Percentiles rank a stretch among this genome's conserved stretches.
phyloP scores from a whole-genome alignment of 2,888 invertebrate species.

The Stegana nigrithorax region DNA sequence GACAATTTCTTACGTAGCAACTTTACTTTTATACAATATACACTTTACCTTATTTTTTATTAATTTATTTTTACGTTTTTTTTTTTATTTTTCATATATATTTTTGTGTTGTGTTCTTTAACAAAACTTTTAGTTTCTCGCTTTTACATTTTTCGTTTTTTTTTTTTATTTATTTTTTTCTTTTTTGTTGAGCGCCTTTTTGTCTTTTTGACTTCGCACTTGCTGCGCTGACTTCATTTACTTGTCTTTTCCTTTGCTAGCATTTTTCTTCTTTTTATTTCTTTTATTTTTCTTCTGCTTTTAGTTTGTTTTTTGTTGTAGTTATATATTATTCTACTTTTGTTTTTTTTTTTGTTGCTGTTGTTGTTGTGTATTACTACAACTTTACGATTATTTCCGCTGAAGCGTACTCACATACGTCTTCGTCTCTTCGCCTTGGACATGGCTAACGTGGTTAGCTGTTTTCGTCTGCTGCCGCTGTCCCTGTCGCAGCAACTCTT shows the following conservation, averaged over 20 bases:
- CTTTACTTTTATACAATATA: conserved; percentile 1
- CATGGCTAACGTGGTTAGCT: too few species aligned
- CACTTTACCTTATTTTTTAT: not conserved
- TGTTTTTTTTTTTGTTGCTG: not conserved
- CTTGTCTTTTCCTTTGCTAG: not conserved
- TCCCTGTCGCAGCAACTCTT: too few species aligned
- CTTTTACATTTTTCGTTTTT: not conserved
- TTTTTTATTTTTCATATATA: not conserved
- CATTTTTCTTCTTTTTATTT: too few species aligned
- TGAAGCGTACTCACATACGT: conserved; percentile 30
- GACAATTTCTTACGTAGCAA: not conserved
- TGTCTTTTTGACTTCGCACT: not conserved
- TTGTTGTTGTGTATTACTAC: not conserved
- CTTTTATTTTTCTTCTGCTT: conserved; percentile 3
- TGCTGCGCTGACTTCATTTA: not conserved
- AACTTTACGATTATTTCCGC: conserved; percentile 59
- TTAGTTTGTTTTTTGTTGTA: conserved; percentile 1
- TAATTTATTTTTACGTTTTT: not conserved
- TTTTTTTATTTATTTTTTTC: not conserved
- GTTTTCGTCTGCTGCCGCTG: too few species aligned
- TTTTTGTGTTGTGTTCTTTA: too few species aligned
- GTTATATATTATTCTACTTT: not conserved
- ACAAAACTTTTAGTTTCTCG: not conserved
- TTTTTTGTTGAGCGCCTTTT: not conserved
- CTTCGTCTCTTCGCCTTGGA: too few species aligned